Percentiles rank a stretch among this genome's conserved stretches.
These are phyloP conservation scores for Corythaeola cristata DNA, from an alignment of 2,113 vertebrate genomes.

Conservation along the genomic window DNA sequence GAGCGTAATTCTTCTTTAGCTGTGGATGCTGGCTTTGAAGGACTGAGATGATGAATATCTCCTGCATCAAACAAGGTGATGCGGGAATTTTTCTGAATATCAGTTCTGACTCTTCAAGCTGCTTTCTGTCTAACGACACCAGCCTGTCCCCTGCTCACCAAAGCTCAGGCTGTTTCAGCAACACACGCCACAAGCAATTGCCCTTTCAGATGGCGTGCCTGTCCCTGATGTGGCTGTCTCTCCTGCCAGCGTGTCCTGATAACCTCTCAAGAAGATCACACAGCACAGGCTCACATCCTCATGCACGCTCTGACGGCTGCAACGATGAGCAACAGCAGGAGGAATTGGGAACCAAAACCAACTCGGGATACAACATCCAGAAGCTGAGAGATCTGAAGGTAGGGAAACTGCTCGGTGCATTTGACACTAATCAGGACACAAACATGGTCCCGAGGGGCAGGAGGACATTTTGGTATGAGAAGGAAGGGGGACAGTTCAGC, in stretches of 20 bases:
- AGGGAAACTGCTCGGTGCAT: not conserved
- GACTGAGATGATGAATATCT: not conserved
- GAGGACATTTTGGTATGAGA: not conserved
- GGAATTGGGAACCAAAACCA: not conserved
- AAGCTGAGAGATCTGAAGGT: not conserved
- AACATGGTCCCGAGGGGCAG: not conserved
- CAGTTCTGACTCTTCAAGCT: not conserved
- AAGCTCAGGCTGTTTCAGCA: not conserved
- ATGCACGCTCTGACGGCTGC: not conserved
- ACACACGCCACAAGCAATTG: accelerated
- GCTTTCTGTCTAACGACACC: not conserved
- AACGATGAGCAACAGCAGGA: not conserved
- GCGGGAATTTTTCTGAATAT: not conserved
- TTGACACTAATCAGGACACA: not conserved
- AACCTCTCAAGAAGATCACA: not conserved
- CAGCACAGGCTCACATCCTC: not conserved
- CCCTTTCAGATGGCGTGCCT: not conserved
- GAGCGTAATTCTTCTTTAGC: not conserved
- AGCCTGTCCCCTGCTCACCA: not conserved
- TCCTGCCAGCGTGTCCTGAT: not conserved
- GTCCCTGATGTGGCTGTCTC: not conserved
- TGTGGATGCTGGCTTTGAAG: not conserved
- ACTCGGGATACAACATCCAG: accelerated
- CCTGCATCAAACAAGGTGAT: not conserved
- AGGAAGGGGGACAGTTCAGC: not conserved